Percentiles rank a stretch among this genome's conserved stretches.
These are phyloP conservation scores for Elanus axillaris DNA, from an alignment of 2,113 vertebrate genomes.

Conservation along the genomic window DNA sequence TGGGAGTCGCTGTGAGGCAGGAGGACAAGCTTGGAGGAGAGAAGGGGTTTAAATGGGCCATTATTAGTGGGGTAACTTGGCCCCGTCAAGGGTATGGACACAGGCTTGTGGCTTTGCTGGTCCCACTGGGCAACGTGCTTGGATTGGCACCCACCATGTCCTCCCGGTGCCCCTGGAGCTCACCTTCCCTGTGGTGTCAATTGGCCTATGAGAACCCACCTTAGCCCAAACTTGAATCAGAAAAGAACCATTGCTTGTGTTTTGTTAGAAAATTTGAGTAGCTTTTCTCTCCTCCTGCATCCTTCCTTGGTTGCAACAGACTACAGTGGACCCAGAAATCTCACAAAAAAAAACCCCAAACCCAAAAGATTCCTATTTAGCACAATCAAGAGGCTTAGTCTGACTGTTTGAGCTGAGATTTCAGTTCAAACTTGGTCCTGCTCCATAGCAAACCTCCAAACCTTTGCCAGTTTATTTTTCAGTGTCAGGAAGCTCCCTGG, in stretches of 20 bases:
- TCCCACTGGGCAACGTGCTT: accelerated
- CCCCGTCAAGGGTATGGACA: accelerated
- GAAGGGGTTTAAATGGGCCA: accelerated
- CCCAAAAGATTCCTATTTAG: not conserved
- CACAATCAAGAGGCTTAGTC: not conserved
- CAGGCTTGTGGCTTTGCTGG: not conserved
- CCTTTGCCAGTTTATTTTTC: not conserved
- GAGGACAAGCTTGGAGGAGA: not conserved
- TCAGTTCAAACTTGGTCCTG: not conserved
- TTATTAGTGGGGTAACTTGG: not conserved
- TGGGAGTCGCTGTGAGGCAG: not conserved
- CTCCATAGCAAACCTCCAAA: not conserved
- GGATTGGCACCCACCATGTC: not conserved
- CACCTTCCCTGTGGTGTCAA: not conserved
- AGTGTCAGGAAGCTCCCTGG: not conserved
- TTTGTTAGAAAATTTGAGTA: accelerated
- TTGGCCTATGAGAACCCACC: not conserved
- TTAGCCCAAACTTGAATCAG: not conserved
- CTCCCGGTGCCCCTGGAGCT: not conserved
- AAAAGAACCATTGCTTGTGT: not conserved
- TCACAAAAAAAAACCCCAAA: not conserved
- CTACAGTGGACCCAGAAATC: not conserved
- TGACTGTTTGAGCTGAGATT: not conserved
- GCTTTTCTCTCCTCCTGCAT: not conserved
- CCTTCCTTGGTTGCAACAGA: not conserved